A percentile compares a stretch with the other conserved stretches of the same genome.
phyloP scores from a whole-genome alignment of 1,140 invertebrate species.

The Subanguina moxae region DNA sequence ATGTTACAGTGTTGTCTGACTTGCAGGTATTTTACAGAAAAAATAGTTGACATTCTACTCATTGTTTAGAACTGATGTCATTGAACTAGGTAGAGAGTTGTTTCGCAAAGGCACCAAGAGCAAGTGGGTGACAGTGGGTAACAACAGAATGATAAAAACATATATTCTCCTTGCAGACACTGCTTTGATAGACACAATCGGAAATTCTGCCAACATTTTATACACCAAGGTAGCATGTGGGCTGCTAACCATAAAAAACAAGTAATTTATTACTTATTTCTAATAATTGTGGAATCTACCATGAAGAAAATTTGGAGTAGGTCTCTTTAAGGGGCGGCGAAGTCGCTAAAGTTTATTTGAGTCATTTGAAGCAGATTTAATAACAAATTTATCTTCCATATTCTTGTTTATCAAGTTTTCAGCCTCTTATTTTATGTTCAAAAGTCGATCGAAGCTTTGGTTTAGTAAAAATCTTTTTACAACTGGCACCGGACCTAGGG shows the following conservation, averaged over 20 bases:
- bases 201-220: conserved; percentile 4
- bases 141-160: neutral
- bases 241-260: conserved; percentile 1
- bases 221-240: conserved; percentile 1
- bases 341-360: too few relatives aligned
- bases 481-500: too few relatives aligned
- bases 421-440: too few relatives aligned
- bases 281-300: too few relatives aligned
- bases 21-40: neutral
- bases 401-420: too few relatives aligned
- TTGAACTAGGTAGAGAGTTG: neutral
- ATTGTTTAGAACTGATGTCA: neutral
- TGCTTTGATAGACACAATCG: conserved; percentile 4
- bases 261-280: neutral
- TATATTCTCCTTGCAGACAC: neutral
- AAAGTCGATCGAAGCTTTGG: too few relatives aligned
- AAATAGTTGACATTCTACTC: neutral
- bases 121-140: neutral
- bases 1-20: neutral
- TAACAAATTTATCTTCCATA: too few relatives aligned
- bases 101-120: neutral
- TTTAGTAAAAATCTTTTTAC: too few relatives aligned
- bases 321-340: too few relatives aligned
- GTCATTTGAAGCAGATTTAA: too few relatives aligned
- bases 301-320: too few relatives aligned